Percentiles rank a stretch among this genome's conserved stretches.
Evolutionary conservation across 1,140 invertebrate genomes (phyloP).

Genomic region (Octopus sinensis): DNA sequence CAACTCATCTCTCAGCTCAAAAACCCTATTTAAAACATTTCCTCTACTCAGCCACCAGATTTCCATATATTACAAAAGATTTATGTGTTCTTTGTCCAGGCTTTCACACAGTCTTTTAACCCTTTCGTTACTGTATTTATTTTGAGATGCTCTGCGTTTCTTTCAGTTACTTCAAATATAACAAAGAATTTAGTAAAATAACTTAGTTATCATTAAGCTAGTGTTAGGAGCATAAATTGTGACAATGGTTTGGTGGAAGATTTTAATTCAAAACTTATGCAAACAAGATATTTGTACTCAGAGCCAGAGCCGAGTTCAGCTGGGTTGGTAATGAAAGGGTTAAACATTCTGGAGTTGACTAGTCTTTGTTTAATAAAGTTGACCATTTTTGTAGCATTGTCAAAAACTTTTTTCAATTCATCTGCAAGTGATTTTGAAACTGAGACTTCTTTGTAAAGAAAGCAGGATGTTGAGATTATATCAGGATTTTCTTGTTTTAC

Average conservation of each 20-base stretch:
- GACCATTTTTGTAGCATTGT: not conserved
- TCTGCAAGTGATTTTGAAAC: conserved; percentile 6
- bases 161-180: too few species aligned
- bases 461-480: not conserved
- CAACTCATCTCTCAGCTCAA: not conserved
- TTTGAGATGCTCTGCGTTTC: too few species aligned
- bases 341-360: conserved; percentile 2
- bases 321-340: too few species aligned
- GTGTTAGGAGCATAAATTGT: too few species aligned
- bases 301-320: too few species aligned
- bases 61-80: not conserved
- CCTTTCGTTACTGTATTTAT: too few species aligned
- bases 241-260: too few species aligned
- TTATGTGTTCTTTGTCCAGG: not conserved
- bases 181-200: too few species aligned
- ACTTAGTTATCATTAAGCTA: too few species aligned
- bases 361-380: conserved; percentile 11
- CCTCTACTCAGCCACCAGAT: not conserved
- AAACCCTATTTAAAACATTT: not conserved
- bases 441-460: not conserved
- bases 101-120: conserved; percentile 7
- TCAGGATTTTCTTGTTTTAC: conserved; percentile 5
- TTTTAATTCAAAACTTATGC: too few species aligned
- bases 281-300: too few species aligned
- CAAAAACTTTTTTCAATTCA: conserved; percentile 15